A percentile compares a stretch with the other conserved stretches of the same genome.
phyloP scores from a whole-genome alignment of 2,797 vertebrate genomes.

The Sciurus vulgaris region DNA sequence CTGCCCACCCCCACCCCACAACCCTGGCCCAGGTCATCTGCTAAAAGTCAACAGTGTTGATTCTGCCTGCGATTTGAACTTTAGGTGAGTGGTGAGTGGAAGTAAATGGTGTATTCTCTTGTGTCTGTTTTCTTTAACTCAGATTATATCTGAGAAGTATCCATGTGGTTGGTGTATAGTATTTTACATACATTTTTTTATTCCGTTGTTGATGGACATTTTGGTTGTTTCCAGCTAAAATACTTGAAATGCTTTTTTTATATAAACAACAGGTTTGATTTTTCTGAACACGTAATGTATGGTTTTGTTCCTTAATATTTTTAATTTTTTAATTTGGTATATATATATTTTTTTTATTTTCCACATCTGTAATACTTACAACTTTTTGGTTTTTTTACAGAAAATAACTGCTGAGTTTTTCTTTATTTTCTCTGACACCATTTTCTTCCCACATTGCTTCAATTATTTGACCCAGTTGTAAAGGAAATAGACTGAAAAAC shows the following conservation, averaged over 20 bases:
- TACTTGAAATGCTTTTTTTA: not conserved
- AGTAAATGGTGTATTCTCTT: not conserved
- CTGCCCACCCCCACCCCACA: too few species aligned
- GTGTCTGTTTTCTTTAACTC: not conserved
- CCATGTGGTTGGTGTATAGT: not conserved
- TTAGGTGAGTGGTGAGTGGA: not conserved
- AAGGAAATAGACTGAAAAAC: not conserved
- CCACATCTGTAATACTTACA: not conserved
- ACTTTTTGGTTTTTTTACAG: not conserved
- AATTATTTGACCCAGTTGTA: not conserved
- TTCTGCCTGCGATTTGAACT: not conserved
- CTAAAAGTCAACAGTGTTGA: not conserved
- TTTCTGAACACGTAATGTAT: not conserved
- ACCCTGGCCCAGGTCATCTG: not conserved
- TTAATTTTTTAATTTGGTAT: not conserved
- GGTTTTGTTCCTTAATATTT: not conserved
- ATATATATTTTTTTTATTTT: slow-evolving; percentile 15
- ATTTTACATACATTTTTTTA: not conserved
- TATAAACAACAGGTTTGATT: not conserved
- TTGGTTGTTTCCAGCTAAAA: not conserved
- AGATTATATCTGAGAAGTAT: not conserved
- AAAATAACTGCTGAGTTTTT: not conserved
- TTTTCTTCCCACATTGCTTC: not conserved
- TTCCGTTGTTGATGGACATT: not conserved
- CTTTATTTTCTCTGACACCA: not conserved